A percentile compares a stretch with the other conserved stretches of the same genome.
These are phyloP conservation scores for Barypeithes pellucidus DNA, from an alignment of 2,888 invertebrate genomes.

Conservation along the genomic window DNA sequence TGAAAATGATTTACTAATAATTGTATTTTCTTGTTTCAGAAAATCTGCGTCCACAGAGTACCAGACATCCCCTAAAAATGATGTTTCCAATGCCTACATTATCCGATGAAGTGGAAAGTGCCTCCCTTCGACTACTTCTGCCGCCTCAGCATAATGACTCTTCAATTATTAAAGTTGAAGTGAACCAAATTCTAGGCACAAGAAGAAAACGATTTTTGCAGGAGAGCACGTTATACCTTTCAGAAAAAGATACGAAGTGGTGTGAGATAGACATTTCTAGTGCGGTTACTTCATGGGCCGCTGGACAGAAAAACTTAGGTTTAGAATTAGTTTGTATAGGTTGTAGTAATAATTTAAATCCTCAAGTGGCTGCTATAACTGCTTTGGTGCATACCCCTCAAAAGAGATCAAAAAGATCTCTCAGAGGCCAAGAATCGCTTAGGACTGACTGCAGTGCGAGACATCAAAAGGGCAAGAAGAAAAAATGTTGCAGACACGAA, in stretches of 20 bases:
- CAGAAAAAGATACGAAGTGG: slow-evolving; percentile 72
- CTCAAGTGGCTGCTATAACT: slow-evolving; percentile 66
- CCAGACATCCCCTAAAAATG: slow-evolving; percentile 60
- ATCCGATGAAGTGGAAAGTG: slow-evolving; percentile 68
- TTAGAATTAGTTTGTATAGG: slow-evolving; percentile 74
- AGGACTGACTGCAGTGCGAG: slow-evolving; percentile 74
- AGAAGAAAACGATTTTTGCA: slow-evolving; percentile 68
- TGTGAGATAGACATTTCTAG: slow-evolving; percentile 76
- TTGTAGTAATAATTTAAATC: slow-evolving; percentile 69
- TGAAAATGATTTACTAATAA: background rate
- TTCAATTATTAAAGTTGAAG: slow-evolving; percentile 62
- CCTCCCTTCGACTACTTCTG: slow-evolving; percentile 70
- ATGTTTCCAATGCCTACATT: slow-evolving; percentile 59
- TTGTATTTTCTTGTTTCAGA: slow-evolving; percentile 63
- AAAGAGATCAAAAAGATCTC: slow-evolving; percentile 61
- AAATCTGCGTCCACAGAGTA: slow-evolving; percentile 61
- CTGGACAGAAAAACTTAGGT: slow-evolving; percentile 71
- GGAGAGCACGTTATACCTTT: slow-evolving; percentile 67
- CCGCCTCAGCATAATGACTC: slow-evolving; percentile 60
- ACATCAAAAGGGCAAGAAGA: slow-evolving; percentile 71
- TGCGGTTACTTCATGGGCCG: slow-evolving; percentile 72
- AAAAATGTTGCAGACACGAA: slow-evolving; percentile 78
- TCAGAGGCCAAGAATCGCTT: slow-evolving; percentile 66
- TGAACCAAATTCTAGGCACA: slow-evolving; percentile 68
- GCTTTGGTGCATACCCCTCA: slow-evolving; percentile 64